Conservation (phyloP, 37 sponge, comb jelly and placozoan genomes). For the Spongilla lacustris region DNA sequence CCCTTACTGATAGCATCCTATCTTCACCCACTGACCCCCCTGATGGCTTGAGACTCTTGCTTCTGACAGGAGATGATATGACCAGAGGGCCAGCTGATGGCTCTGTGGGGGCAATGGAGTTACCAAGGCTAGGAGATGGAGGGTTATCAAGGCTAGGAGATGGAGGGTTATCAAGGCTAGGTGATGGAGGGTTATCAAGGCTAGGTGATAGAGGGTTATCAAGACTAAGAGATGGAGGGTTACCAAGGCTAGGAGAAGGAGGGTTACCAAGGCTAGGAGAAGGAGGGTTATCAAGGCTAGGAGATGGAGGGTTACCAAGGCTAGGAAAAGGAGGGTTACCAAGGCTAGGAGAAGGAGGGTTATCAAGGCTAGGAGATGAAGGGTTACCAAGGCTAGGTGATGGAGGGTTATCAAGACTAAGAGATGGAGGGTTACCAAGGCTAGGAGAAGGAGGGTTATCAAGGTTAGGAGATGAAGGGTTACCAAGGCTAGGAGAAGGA, state of each 20-base stretch:
- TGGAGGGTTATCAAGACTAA: neutral
- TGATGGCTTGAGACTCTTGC: constrained; percentile 30
- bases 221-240: neutral
- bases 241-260: neutral
- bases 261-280: neutral
- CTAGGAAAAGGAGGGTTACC: neutral
- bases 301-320: neutral
- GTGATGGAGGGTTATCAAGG: too few relatives aligned
- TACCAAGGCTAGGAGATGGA: too few relatives aligned
- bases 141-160: too few relatives aligned
- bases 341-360: neutral
- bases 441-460: neutral
- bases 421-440: neutral
- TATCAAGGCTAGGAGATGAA: neutral
- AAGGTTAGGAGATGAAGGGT: neutral
- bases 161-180: too few relatives aligned
- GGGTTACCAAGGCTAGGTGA: too few relatives aligned
- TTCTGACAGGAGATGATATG: constrained; percentile 14
- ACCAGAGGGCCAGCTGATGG: too few relatives aligned
- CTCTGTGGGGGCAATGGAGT: too few relatives aligned
- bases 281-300: neutral
- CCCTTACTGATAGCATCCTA: too few relatives aligned
- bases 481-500: too few relatives aligned
- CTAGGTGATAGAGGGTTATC: too few relatives aligned
- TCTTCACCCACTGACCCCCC: too few relatives aligned